Conservation (phyloP, 2,113 vertebrate species). For the Climacteris rufus region DNA sequence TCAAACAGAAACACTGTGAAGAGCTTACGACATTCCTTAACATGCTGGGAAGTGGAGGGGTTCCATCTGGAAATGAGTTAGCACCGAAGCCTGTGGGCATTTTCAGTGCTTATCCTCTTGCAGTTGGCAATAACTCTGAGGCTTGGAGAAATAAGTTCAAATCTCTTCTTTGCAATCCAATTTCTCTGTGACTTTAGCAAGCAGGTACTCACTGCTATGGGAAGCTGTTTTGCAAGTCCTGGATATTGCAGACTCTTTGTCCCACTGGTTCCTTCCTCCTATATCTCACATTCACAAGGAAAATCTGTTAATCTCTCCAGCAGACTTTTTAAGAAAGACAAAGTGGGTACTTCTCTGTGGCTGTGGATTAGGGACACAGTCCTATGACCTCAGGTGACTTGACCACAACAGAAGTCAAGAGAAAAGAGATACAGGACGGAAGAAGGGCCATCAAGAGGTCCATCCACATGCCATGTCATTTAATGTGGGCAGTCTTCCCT, state of each 20-base stretch:
- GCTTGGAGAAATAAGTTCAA: neutral
- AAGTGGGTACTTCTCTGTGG: neutral
- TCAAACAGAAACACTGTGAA: neutral
- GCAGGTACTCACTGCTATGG: neutral
- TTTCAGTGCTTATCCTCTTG: neutral
- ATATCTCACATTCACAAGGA: neutral
- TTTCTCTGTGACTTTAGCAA: neutral
- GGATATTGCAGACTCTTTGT: neutral
- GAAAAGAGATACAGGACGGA: neutral
- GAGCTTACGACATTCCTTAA: neutral
- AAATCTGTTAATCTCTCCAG: neutral
- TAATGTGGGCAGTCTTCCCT: neutral
- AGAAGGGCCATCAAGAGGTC: neutral
- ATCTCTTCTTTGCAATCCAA: neutral
- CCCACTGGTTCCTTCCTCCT: neutral
- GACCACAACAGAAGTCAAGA: neutral
- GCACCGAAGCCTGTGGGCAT: rapidly evolving
- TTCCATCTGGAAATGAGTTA: rapidly evolving
- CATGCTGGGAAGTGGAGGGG: rapidly evolving
- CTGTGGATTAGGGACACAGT: neutral
- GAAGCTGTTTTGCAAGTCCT: neutral
- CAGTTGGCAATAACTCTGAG: neutral
- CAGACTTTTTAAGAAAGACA: neutral
- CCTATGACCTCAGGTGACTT: neutral
- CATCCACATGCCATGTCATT: neutral